A percentile compares a stretch with the other conserved stretches of the same genome.
These are phyloP conservation scores for Ferdinandea cuprea DNA, from an alignment of 2,888 invertebrate species.

Conservation along the genomic window DNA sequence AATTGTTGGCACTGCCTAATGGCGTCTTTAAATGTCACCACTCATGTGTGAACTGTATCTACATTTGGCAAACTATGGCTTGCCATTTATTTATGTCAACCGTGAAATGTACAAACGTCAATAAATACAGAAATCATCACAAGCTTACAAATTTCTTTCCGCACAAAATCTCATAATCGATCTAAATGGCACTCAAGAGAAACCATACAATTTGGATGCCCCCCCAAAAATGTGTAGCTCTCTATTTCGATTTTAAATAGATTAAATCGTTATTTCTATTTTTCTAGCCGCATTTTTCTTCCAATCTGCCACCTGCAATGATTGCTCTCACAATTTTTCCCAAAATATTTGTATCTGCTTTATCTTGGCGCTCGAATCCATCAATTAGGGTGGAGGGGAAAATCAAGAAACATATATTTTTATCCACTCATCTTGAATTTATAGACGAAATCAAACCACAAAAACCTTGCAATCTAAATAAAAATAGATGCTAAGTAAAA, in stretches of 20 bases:
- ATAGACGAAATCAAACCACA: not conserved
- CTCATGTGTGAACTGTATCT: not conserved
- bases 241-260: not conserved
- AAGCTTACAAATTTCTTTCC: not conserved
- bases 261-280: not conserved
- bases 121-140: not conserved
- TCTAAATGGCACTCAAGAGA: not conserved
- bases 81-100: not conserved
- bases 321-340: constrained; percentile 21
- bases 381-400: constrained; percentile 10
- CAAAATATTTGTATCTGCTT: constrained; percentile 9
- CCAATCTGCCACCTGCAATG: not conserved
- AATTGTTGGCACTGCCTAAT: too few relatives aligned
- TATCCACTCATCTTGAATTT: constrained; percentile 1
- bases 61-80: not conserved
- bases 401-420: constrained; percentile 7
- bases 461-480: constrained; percentile 7
- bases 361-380: constrained; percentile 12
- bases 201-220: not conserved
- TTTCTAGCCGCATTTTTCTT: not conserved
- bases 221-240: not conserved
- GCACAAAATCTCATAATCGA: not conserved
- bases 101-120: not conserved
- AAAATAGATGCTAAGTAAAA: constrained; percentile 23
- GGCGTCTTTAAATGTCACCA: not conserved